Evolutionary conservation across 1,140 invertebrate genomes (phyloP).

Genomic region (Drosophila murphyi): DNA sequence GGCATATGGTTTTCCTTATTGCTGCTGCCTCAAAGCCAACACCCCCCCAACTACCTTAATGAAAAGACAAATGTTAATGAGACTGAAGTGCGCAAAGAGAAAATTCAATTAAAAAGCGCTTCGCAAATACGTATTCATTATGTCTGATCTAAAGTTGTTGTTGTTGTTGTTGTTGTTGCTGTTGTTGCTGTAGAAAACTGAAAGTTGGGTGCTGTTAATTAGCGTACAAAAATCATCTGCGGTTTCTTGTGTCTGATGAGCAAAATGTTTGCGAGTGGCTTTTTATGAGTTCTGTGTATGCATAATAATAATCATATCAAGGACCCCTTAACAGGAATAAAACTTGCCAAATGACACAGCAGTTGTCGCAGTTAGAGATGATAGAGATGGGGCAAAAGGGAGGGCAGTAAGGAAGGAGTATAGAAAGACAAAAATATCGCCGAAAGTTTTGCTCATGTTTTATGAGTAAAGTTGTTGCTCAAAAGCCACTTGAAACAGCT

Average conservation of each 20-base stretch:
- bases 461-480: slow-evolving; percentile 66
- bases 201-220: slow-evolving; percentile 46
- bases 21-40: background rate
- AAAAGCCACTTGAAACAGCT: slow-evolving; percentile 65
- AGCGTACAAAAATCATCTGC: slow-evolving; percentile 61
- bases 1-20: slow-evolving; percentile 45
- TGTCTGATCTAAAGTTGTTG: slow-evolving; percentile 29
- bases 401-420: background rate
- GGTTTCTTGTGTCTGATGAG: slow-evolving; percentile 51
- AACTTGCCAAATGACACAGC: slow-evolving; percentile 53
- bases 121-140: slow-evolving; percentile 75
- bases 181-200: slow-evolving; percentile 1
- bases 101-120: slow-evolving; percentile 80
- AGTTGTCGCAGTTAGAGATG: slow-evolving; percentile 37
- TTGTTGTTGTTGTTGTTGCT: slow-evolving; percentile 3
- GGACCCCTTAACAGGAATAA: slow-evolving; percentile 42
- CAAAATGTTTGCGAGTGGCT: slow-evolving; percentile 20
- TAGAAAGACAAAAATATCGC: slow-evolving; percentile 14
- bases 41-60: background rate
- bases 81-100: slow-evolving; percentile 24
- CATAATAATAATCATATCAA: slow-evolving; percentile 73
- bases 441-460: slow-evolving; percentile 53
- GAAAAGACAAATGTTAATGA: slow-evolving; percentile 56
- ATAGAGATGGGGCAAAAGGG: background rate
- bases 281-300: slow-evolving; percentile 41